These are phyloP conservation scores for Gallinago stenura DNA, from an alignment of 2,797 vertebrate genomes.

Conservation along the genomic window DNA sequence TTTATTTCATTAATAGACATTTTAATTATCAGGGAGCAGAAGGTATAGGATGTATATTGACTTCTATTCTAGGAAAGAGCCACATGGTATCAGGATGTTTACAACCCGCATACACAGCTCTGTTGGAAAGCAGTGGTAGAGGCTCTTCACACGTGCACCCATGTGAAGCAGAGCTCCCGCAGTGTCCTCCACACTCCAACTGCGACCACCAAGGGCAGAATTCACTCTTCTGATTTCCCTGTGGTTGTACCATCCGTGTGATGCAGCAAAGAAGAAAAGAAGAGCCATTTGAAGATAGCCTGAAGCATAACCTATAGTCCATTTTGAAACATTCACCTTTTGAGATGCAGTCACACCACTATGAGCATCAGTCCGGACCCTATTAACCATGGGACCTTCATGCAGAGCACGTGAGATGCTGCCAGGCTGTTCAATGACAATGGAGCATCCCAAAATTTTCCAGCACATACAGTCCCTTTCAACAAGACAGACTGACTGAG, in stretches of 20 bases:
- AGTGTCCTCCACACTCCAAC: not conserved
- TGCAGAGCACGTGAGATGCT: accelerated
- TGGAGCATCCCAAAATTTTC: not conserved
- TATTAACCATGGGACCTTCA: not conserved
- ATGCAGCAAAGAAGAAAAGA: not conserved
- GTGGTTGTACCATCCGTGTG: accelerated
- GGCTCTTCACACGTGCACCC: not conserved
- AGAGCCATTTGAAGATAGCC: not conserved
- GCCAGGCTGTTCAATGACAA: not conserved
- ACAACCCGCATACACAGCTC: not conserved
- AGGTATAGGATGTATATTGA: not conserved
- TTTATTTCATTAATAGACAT: not conserved
- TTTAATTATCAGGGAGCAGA: not conserved
- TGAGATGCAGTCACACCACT: not conserved
- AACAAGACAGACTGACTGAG: not conserved
- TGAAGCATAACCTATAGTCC: not conserved
- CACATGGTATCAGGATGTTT: accelerated
- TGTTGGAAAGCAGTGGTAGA: not conserved
- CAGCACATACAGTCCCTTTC: not conserved
- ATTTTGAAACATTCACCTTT: not conserved
- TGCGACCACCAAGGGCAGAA: not conserved
- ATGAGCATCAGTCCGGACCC: not conserved
- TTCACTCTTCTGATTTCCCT: not conserved
- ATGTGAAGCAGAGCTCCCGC: accelerated
- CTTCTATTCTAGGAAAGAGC: not conserved